phyloP scores from a whole-genome alignment of 2,888 invertebrate genomes.

The Cyclophora punctaria region DNA sequence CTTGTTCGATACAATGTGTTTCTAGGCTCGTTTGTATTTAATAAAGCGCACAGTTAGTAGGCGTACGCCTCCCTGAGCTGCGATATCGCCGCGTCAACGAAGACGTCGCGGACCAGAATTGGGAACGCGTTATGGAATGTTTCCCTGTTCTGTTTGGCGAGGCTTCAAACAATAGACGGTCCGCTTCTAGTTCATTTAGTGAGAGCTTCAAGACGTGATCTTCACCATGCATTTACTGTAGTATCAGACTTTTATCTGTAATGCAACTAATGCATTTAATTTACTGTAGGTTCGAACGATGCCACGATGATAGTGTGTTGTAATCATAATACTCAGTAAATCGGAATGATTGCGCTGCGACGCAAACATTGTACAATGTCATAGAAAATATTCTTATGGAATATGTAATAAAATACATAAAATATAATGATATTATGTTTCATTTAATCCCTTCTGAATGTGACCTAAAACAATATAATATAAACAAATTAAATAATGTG shows the following conservation, averaged over 20 bases:
- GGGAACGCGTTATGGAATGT: too few relatives aligned
- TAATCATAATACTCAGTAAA: conserved; percentile 19
- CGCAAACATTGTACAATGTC: conserved; percentile 61
- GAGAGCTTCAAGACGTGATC: conserved; percentile 42
- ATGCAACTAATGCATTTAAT: conserved; percentile 64
- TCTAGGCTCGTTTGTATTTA: too few relatives aligned
- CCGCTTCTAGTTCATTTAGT: conserved; percentile 60
- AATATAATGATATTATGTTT: conserved; percentile 2
- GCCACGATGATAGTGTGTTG: background rate
- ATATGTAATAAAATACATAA: conserved; percentile 73
- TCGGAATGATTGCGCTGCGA: conserved; percentile 33
- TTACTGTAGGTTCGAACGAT: conserved; percentile 29
- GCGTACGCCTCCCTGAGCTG: too few relatives aligned
- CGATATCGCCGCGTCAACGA: too few relatives aligned
- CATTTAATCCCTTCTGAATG: too few relatives aligned
- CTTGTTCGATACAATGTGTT: too few relatives aligned
- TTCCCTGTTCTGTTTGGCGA: too few relatives aligned
- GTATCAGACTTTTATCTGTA: conserved; percentile 50
- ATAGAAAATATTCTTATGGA: conserved; percentile 74
- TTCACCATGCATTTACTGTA: conserved; percentile 55
- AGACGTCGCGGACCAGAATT: too few relatives aligned
- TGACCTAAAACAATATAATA: too few relatives aligned
- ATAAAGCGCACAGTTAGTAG: too few relatives aligned
- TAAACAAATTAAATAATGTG: too few relatives aligned
- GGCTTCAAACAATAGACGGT: conserved; percentile 37